Evolutionary conservation across 2,113 vertebrate species (phyloP).

Genomic region (Syrrhaptes paradoxus): DNA sequence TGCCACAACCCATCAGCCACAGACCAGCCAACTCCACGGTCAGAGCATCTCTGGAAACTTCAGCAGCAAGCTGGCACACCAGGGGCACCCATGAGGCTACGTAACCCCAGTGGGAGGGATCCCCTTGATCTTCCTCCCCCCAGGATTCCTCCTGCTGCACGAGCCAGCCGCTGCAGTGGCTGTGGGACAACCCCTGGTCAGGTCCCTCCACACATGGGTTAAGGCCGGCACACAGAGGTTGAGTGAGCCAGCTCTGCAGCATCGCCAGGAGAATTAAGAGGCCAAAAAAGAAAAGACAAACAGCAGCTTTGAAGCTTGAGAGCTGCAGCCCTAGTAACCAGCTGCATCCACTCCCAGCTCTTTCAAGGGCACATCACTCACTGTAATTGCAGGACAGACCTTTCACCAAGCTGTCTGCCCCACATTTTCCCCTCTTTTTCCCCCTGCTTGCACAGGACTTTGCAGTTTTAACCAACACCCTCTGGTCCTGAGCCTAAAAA

Average conservation of each 20-base stretch:
- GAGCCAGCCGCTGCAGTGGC: too few species aligned
- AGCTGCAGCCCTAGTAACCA: background rate
- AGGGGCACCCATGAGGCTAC: background rate
- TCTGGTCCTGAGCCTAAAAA: background rate
- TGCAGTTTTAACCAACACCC: background rate
- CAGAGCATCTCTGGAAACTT: background rate
- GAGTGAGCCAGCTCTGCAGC: background rate
- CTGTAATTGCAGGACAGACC: background rate
- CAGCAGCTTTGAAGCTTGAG: background rate
- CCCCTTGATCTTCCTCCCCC: background rate
- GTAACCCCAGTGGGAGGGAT: background rate
- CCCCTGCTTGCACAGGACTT: background rate
- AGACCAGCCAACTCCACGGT: background rate
- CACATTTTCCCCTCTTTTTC: fast-evolving
- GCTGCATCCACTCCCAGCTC: background rate
- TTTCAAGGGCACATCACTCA: background rate
- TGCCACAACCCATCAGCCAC: fast-evolving
- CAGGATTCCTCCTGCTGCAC: fast-evolving
- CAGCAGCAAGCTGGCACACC: background rate
- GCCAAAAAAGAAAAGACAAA: background rate
- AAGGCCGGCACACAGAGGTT: background rate
- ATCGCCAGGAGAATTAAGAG: background rate
- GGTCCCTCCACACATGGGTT: fast-evolving
- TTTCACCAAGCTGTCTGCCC: background rate
- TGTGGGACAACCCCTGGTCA: too few species aligned